phyloP scores from a whole-genome alignment of 2,797 vertebrate species.

The Orestias chungarensis region DNA sequence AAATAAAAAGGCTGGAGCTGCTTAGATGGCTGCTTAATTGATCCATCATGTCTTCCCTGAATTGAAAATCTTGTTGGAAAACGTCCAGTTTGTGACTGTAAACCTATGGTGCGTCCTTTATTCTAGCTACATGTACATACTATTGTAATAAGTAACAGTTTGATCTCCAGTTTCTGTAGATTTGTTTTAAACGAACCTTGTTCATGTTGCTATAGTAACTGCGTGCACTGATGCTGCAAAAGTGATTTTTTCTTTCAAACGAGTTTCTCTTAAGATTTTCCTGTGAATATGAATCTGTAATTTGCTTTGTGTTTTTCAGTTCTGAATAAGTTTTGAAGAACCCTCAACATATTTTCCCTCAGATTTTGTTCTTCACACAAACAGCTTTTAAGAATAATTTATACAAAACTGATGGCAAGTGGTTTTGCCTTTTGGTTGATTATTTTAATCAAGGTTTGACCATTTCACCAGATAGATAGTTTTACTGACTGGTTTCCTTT shows the following conservation, averaged over 20 bases:
- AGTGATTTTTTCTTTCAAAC: not conserved
- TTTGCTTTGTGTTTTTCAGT: not conserved
- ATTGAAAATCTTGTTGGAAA: no score
- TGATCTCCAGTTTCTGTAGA: not conserved
- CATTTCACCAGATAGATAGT: not conserved
- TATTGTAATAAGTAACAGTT: not conserved
- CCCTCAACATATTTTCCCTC: not conserved
- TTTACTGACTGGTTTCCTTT: not conserved
- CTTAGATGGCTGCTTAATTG: no score
- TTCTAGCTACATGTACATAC: not conserved
- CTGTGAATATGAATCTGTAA: not conserved
- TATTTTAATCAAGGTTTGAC: not conserved
- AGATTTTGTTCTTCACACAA: not conserved
- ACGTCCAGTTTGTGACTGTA: no score
- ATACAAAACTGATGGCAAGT: not conserved
- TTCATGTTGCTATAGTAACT: slow-evolving; percentile 9
- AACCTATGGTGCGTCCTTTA: no score
- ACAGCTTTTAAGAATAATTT: not conserved
- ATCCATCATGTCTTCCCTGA: no score
- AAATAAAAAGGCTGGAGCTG: not conserved
- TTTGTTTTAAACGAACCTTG: not conserved
- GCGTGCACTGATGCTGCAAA: not conserved
- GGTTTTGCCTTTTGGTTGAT: not conserved
- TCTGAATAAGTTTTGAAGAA: no score
- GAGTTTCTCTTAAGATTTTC: not conserved